Evolutionary conservation across 2,113 vertebrate genomes (phyloP).

Genomic region (Petaurus breviceps): DNA sequence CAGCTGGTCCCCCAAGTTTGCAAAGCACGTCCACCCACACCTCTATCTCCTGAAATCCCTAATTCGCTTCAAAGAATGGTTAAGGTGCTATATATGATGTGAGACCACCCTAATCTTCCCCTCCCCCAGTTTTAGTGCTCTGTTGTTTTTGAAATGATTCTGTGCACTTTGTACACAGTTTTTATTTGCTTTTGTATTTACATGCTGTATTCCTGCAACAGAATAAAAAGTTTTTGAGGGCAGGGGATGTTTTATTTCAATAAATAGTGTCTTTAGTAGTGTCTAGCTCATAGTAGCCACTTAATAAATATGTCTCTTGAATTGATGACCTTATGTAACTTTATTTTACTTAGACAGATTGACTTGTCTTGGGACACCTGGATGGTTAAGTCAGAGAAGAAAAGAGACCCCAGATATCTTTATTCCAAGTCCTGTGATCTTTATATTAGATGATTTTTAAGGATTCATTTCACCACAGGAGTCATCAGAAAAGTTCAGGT

Average conservation of each 20-base stretch:
- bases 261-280: not conserved
- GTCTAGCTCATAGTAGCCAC: not conserved
- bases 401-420: not conserved
- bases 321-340: not conserved
- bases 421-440: not conserved
- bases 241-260: not conserved
- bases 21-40: not conserved
- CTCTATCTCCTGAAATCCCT: not conserved
- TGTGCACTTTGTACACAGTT: not conserved
- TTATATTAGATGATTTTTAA: not conserved
- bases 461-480: not conserved
- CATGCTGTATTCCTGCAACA: not conserved
- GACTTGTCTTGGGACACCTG: not conserved
- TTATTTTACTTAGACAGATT: not conserved
- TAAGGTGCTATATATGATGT: not conserved
- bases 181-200: not conserved
- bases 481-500: not conserved
- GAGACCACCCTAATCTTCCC: not conserved
- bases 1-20: not conserved
- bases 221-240: not conserved
- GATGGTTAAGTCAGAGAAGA: not conserved
- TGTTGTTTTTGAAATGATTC: not conserved
- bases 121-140: not conserved
- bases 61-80: not conserved
- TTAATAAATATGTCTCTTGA: not conserved